phyloP scores from a whole-genome alignment of 2,888 invertebrate genomes.

The Limnephilus lunatus region DNA sequence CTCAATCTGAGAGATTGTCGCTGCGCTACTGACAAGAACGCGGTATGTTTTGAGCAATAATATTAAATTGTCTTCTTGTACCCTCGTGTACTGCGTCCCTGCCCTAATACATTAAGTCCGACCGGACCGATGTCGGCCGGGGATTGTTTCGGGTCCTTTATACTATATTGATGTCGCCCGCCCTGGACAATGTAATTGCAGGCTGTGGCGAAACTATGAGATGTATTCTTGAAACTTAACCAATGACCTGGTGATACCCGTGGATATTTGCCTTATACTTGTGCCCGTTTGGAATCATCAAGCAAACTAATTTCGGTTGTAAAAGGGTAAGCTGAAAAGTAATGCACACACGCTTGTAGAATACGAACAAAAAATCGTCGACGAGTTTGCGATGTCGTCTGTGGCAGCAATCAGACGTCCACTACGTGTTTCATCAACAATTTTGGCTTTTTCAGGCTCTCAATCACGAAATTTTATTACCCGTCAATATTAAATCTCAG shows the following conservation, averaged over 20 bases:
- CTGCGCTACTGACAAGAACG: background rate
- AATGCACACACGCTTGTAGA: too few relatives aligned
- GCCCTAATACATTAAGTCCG: slow-evolving; percentile 5
- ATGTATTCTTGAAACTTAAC: background rate
- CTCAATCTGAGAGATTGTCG: background rate
- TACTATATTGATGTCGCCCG: slow-evolving; percentile 24
- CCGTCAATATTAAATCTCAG: too few relatives aligned
- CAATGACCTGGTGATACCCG: background rate
- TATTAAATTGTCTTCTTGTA: background rate
- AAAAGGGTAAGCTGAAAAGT: too few relatives aligned
- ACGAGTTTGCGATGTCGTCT: too few relatives aligned
- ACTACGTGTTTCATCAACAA: too few relatives aligned
- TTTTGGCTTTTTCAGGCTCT: too few relatives aligned
- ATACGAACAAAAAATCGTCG: too few relatives aligned
- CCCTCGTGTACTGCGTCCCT: background rate
- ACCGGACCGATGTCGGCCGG: slow-evolving; percentile 31
- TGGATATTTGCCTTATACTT: too few relatives aligned
- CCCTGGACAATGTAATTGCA: background rate
- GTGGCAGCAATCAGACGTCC: too few relatives aligned
- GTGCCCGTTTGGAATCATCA: background rate
- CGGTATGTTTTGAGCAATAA: background rate
- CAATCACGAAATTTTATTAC: too few relatives aligned
- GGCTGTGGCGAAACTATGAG: background rate
- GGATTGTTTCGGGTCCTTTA: slow-evolving; percentile 52
- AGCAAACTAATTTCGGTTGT: background rate